phyloP scores from a whole-genome alignment of 2,797 vertebrate species.

The Podarcis siculus region DNA sequence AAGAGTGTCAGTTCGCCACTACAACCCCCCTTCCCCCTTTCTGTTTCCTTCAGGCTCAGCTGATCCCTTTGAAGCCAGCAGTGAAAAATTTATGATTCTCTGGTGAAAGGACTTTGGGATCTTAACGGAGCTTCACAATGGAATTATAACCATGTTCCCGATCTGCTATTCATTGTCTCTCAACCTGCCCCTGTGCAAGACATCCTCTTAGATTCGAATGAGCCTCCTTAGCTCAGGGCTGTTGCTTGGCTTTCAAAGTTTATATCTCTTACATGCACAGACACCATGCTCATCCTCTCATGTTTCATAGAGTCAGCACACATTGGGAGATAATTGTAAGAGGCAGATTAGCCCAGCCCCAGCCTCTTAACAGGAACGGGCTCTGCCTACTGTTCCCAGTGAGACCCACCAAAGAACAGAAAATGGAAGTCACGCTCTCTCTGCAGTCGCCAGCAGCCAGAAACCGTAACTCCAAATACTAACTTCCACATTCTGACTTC shows the following conservation, averaged over 20 bases:
- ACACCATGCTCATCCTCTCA: neutral
- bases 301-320: neutral
- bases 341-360: neutral
- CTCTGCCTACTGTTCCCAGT: neutral
- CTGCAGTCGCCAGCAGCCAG: neutral
- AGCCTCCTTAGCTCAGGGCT: neutral
- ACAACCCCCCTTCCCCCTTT: neutral
- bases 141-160: neutral
- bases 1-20: neutral
- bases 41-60: rapidly evolving
- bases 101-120: neutral
- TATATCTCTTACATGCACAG: neutral
- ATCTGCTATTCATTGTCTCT: neutral
- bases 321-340: neutral
- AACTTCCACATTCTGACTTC: neutral
- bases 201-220: neutral
- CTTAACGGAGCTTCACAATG: neutral
- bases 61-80: conserved; percentile 15
- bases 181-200: neutral
- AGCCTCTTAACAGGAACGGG: neutral
- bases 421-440: too few relatives aligned
- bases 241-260: too few relatives aligned
- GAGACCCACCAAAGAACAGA: neutral
- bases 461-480: neutral
- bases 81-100: conserved; percentile 9